Base-by-base conservation (phyloP, 2,888 invertebrate genomes). In the Nomada goodeniana region DNA sequence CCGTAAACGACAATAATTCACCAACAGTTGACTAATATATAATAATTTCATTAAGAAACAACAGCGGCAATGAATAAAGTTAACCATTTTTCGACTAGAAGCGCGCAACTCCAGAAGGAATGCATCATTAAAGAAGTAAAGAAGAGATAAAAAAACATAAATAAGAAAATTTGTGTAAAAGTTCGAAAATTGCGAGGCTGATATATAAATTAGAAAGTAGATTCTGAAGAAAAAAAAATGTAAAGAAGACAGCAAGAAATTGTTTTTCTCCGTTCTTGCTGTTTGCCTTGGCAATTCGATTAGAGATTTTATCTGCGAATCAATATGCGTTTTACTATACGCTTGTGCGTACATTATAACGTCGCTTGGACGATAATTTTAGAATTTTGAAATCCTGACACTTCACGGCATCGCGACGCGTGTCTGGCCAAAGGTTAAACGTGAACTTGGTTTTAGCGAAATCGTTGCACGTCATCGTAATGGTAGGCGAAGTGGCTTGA, bases 401-500 rank as follows among this genome's bases (percentile, higher is more conserved):
- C 55, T 57, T 29, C 23, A 44, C 47, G 44, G 44, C 55, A 52
- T 36, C n/a, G 50, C 52, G 52, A 68, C 29, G 26, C 20, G 15
- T 55, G 71, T 23, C 47, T 76, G 76, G 77, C 78, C 42, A 42
- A 77, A 55, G 70, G 60, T 76, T 70, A 67, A 77, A 67, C 47
- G 52, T 55, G 71, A 80, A 61, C 20, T 59, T 11, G 57, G 76
- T 79, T 71, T 65, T 64, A 76, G 67, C 47, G 53, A 61, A 61
- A 20, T 47, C 52, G 63, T 64, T 64, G 59, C 52, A 44, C n/a
- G 65, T 44, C 64, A 55, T 47, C 74, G 20, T 59, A 53, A 72
- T 57, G 44, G 36, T 44, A 55, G 76, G 36, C 64, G 26, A 76
- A 75, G 57, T 29, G 23, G 29, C 50, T 36, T 59, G 57, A 42